Evolutionary conservation across 2,888 invertebrate species (phyloP), one percentile per base, ranked within the genome.

Genomic region (Noctua comes): DNA sequence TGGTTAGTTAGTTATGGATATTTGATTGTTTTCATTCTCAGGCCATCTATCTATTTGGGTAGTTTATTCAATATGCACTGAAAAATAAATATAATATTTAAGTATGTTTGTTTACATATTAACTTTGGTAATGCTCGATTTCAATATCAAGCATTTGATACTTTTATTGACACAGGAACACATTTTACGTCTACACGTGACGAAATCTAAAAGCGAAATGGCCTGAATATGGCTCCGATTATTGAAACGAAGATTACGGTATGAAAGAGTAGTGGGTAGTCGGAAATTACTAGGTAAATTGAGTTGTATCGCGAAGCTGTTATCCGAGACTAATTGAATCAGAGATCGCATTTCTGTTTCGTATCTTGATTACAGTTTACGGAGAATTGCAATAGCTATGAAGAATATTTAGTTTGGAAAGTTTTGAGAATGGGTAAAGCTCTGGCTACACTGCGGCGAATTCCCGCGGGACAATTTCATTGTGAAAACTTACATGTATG

Each of bases 241-340:
- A 86, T 83, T 76, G 73, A 70, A 80, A 57, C 77, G 68, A 68
- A 80, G 40, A 79, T 86, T 82, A 86, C 84, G 71, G 79, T 64
- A 74, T 57, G 40, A 54, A 74, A 86, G 81, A 88, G 83, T 80
- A 79, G 73, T 76, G 51, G 74, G 79, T 66, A 70, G 68, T 75
- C 54, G 36, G 54, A 76, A 82, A 86, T 88, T 79, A 79, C 76
- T 57, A 72, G 62, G 75, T 69, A 80, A 84, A 87, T 80, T 68
- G 87, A 84, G 73, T 86, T 87, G 72, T 82, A 84, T 76, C 48
- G 79, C 57, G 40, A 54, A 77, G 46, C 76, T 85, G 79, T 72
- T 85, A 82, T 85, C 31, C 57, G 51, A 85, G 48, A 73, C 68
- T 80, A 82, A 86, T 86, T 78, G 78, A 88, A 84, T 65, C 66